Evolutionary conservation across 1,140 invertebrate genomes (phyloP), one percentile per base, ranked within the genome.

Genomic region (Drosophila micromelanica): DNA sequence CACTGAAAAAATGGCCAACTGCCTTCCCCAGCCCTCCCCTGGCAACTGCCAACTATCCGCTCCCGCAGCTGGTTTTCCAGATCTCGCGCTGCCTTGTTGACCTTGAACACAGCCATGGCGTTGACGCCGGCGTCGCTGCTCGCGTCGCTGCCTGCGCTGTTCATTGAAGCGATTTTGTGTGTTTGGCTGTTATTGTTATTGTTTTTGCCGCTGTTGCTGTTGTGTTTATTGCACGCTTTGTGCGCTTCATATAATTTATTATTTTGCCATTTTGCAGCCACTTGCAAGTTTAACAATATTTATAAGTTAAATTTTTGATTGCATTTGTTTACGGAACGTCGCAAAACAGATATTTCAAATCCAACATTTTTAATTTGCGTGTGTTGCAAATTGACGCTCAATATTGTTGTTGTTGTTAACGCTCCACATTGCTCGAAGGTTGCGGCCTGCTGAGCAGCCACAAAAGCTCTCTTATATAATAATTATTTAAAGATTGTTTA

Each of bases 121-220:
- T 35, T 13, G 30, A 11, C 20, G 40, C 12, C 9, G 40, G 17
- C 49, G 51, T 35, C 27, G 43, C 0, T 6, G 38, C 17, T 6
- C 27, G 1, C 55, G 56, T 37, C 55, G 71, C 48, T 43, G 69
- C 49, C 13, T 23, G 61, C 12, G 38, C 40, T 78, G 79, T 30
- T 72, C 81, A 78, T 55, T 78, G 82, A 81, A 87, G 81, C 82
- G 75, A 45, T 65, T 71, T 62, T 52, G 13, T 73, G 62, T 67
- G n/a, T 65, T 49, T 52, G 72, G 61, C 49, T 42, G 38, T 42
- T 56, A 13, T 56, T 55, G 48, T 62, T 56, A 13, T 56, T 55
- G 48, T 59, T 51, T 38, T 54, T 35, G 0, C 8, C 8, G 32
- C 32, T 35, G 32, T 9, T 35, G 32, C 32, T 35, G 32, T 9